Base-by-base conservation (phyloP, 2,888 invertebrate species). In the Troglohyphantes excavatus region DNA sequence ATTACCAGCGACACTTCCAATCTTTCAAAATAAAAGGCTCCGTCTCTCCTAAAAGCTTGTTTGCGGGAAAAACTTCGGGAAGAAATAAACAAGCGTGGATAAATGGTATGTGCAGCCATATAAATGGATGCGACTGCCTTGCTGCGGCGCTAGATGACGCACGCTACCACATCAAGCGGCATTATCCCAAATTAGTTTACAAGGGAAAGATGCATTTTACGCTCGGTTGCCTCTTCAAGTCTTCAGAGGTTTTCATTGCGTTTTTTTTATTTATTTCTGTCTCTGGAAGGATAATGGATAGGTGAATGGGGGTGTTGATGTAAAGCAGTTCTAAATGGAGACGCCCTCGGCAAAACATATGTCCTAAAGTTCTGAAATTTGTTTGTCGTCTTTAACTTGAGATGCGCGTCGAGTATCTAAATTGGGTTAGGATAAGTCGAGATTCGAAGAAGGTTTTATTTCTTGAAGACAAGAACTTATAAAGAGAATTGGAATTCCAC, bases 1-100 rank as follows among this genome's bases (percentile, higher is more conserved):
- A 83, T 83, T 83, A 83, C 83, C 63, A 23, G 27, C 61, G 83
- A 83, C 83, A 83, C 73, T 83, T 83, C 23, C 73, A 83, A 83
- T 83, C 83, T 43, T 26, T 63, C 29, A 83, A 73, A 82, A 33
- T 33, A 83, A 83, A 83, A 53, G 29, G 19, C 59, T 19, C 65
- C n/a, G 21, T 17, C 29, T 5, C 13, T 78, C 33, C 79, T 79
- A 79, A 79, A 79, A 79, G 79, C 79, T 79, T 65, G 67, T 79
- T 79, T 79, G 53, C 17, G 53, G n/a, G 43, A 67, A 67, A 79
- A 79, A 67, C 46, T 79, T 67, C 43, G 21, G 5, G 6, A 17
- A 17, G 26, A 72, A 72, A 46, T 23, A 72, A 72, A 72, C 23
- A 46, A 46, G 39, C 17, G 17, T 33, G 53, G 67, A 46, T 23